Evolutionary conservation across 1,140 invertebrate species (phyloP), one percentile per base, ranked within the genome.

Genomic region (Papilio xuthus): DNA sequence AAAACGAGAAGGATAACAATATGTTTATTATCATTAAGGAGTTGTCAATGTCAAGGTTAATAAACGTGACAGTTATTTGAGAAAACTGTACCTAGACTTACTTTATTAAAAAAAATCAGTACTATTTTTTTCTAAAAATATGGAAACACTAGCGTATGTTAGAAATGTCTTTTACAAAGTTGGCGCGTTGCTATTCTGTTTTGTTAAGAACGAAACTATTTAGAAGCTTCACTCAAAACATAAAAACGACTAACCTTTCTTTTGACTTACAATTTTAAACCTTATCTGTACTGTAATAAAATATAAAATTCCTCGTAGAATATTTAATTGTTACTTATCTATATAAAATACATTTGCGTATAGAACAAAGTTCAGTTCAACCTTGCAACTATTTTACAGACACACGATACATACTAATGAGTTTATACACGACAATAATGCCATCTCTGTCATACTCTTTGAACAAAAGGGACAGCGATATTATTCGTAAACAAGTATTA

Each of bases 81-180:
- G 41, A 4, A 41, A 41, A 4, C 4, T 41, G 4, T 41, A 4
- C 9, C 41, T 41, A 41, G 41, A 41, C 41, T 41, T 41, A 9
- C 4, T 41, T 41, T 44, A 44, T 13, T 44, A 44, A 44, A 53
- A 53, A 6, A 53, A 53, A 6, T n/a, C 18, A 53, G 1, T 20
- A 6, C 0, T n/a, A 20, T 4, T 23, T 18, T 18, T 53, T 60
- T 23, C 13, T 26, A 26, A 60, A n/a, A 60, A 60, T 1, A 26
- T 26, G 56, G 20, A 13, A 26, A 60, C 20, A 9, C 56, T 60
- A 60, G 3, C n/a, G 0, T 53, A 20, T 67, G 13, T 28, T 18
- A 67, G 26, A 67, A 67, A 67, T 67, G 60, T 67, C 60, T 67
- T 67, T 67, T 13, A 67, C 26, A 67, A 67, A 67, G 60, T 63